These are phyloP conservation scores for Ichneumoninae sp. DNA, from an alignment of 2,888 invertebrate species.

Conservation along the genomic window DNA sequence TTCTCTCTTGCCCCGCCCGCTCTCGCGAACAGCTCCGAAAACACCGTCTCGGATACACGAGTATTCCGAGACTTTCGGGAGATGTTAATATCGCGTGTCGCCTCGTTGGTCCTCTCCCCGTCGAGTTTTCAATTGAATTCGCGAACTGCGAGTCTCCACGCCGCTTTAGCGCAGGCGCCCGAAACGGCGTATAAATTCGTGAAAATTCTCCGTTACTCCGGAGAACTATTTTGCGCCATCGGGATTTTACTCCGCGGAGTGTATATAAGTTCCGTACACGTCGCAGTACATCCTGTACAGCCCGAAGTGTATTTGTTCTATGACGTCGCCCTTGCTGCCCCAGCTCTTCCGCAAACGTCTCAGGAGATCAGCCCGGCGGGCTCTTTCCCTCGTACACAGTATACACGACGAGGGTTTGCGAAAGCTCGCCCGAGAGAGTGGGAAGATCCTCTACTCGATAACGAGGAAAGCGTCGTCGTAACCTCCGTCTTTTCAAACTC, in stretches of 20 bases:
- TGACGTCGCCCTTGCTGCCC: slow-evolving; percentile 1
- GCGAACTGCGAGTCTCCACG: neutral
- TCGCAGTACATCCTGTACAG: neutral
- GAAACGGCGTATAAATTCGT: neutral
- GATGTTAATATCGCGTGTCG: too few species aligned
- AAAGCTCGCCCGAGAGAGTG: slow-evolving; percentile 8
- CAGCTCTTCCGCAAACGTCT: slow-evolving; percentile 41
- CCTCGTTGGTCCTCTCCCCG: neutral
- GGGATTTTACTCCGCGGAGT: neutral
- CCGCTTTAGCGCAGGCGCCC: too few species aligned
- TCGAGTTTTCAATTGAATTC: neutral
- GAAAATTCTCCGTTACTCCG: neutral
- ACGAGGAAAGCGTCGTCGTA: slow-evolving; percentile 44
- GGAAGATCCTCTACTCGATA: slow-evolving; percentile 34
- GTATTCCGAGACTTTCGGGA: too few species aligned
- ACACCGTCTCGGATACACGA: too few species aligned
- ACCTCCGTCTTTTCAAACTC: slow-evolving; percentile 6
- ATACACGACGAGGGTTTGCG: slow-evolving; percentile 11
- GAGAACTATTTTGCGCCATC: neutral
- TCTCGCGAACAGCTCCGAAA: too few species aligned
- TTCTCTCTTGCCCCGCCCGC: too few species aligned
- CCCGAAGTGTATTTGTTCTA: slow-evolving; percentile 30
- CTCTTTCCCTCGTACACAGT: slow-evolving; percentile 17
- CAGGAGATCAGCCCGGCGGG: slow-evolving; percentile 27
- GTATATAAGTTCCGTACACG: neutral